Evolutionary conservation across 2,113 vertebrate species (phyloP).

Genomic region (Acanthochromis polyacanthus): DNA sequence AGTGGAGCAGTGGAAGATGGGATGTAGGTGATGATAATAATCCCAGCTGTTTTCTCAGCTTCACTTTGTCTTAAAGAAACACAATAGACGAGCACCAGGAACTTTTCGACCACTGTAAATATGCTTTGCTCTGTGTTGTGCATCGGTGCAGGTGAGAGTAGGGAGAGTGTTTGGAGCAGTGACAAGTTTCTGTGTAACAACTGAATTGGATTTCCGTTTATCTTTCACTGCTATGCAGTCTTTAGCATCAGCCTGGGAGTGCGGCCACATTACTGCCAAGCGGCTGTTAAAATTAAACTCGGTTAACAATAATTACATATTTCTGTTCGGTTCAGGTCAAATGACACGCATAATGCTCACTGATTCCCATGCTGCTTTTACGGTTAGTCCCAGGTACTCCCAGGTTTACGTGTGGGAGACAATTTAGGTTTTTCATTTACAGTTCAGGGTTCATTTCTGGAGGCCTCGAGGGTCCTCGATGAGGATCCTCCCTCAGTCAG

Average conservation of each 20-base stretch:
- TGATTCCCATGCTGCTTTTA: background rate
- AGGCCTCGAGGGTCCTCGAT: conserved; percentile 9
- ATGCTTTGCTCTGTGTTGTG: conserved; percentile 12
- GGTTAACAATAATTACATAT: background rate
- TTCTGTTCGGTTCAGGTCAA: background rate
- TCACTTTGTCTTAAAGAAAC: conserved; percentile 16
- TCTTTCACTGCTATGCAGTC: conserved; percentile 43
- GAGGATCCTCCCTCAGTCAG: conserved; percentile 12
- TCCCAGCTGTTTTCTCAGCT: conserved; percentile 32
- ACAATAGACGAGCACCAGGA: background rate
- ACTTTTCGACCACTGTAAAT: conserved; percentile 38
- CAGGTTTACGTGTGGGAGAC: conserved; percentile 24
- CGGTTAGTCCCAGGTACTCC: background rate
- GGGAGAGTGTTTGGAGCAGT: background rate
- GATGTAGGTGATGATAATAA: conserved; percentile 14
- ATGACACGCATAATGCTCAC: background rate
- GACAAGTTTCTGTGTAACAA: conserved; percentile 5
- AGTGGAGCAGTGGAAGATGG: background rate
- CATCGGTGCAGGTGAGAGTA: conserved; percentile 26
- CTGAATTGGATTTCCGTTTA: conserved; percentile 29
- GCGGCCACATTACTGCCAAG: background rate
- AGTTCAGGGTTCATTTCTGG: conserved; percentile 15
- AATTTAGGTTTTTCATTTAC: background rate
- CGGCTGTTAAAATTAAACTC: background rate
- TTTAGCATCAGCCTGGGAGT: conserved; percentile 21